A percentile compares a stretch with the other conserved stretches of the same genome.
phyloP scores from a whole-genome alignment of 2,113 vertebrate genomes.

The Camelus dromedarius region DNA sequence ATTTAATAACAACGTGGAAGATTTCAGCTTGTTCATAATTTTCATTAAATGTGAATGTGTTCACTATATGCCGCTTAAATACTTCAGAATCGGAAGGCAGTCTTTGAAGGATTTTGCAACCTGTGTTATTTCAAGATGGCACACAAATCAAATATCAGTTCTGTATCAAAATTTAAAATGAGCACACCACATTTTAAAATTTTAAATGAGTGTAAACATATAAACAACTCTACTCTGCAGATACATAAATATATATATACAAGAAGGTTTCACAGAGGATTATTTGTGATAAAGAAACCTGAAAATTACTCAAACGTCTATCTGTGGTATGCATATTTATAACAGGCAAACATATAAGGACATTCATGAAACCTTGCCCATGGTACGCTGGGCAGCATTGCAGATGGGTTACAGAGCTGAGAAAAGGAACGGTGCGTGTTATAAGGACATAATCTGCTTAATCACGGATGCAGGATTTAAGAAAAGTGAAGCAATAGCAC shows the following conservation, averaged over 20 bases:
- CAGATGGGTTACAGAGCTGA: neutral
- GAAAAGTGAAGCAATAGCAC: neutral
- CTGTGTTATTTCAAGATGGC: neutral
- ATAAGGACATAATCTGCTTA: neutral
- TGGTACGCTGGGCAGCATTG: neutral
- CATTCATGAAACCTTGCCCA: neutral
- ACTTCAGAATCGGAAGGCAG: neutral
- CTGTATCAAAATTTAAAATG: constrained; percentile 58
- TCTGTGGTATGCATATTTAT: neutral
- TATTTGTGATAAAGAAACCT: neutral
- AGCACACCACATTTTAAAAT: neutral
- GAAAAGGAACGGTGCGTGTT: neutral
- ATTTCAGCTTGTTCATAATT: constrained; percentile 52
- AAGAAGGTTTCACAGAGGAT: neutral
- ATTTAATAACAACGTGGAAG: constrained; percentile 56
- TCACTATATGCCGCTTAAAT: constrained; percentile 22
- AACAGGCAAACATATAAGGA: neutral
- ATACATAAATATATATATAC: neutral
- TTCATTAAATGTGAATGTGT: constrained; percentile 58
- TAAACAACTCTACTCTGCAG: neutral
- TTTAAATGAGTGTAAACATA: constrained; percentile 31
- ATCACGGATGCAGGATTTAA: neutral
- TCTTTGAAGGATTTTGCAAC: constrained; percentile 45
- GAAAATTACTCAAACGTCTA: neutral
- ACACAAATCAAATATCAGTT: neutral